Percentiles rank a stretch among this genome's conserved stretches.
Evolutionary conservation across 1,140 invertebrate genomes (phyloP).

Genomic region (Bombus superbus): DNA sequence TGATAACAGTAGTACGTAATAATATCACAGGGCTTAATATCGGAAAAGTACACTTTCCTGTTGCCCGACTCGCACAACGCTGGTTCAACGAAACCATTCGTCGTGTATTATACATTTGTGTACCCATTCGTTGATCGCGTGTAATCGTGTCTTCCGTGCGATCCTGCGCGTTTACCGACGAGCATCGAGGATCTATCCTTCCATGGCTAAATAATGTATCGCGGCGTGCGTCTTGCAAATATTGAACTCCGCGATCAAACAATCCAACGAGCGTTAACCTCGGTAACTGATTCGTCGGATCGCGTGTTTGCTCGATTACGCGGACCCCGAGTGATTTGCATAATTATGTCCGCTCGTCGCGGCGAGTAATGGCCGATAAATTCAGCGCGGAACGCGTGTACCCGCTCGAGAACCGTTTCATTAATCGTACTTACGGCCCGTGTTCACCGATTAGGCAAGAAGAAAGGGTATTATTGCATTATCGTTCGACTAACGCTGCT

Average conservation of each 20-base stretch:
- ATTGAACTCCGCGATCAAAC: conserved; percentile 61
- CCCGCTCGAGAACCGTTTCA: conserved; percentile 31
- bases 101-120: background rate
- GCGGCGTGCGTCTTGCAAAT: conserved; percentile 39
- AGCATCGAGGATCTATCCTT: background rate
- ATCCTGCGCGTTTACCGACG: too few relatives aligned
- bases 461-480: conserved; percentile 26
- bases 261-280: conserved; percentile 64
- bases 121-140: background rate
- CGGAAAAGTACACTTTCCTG: background rate
- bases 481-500: conserved; percentile 33
- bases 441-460: conserved; percentile 25
- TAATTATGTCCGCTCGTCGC: conserved; percentile 66
- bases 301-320: conserved; percentile 67
- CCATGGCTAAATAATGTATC: conserved; percentile 35
- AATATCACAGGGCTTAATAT: background rate
- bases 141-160: background rate
- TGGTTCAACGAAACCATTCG: background rate
- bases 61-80: background rate
- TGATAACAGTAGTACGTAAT: too few relatives aligned
- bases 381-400: conserved; percentile 32
- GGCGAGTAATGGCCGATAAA: conserved; percentile 53
- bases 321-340: conserved; percentile 58
- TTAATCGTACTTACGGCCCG: conserved; percentile 36
- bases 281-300: conserved; percentile 60